Percentiles rank a stretch among this genome's conserved stretches.
These are phyloP conservation scores for Coilia nasus DNA, from an alignment of 2,797 vertebrate species.

Conservation along the genomic window DNA sequence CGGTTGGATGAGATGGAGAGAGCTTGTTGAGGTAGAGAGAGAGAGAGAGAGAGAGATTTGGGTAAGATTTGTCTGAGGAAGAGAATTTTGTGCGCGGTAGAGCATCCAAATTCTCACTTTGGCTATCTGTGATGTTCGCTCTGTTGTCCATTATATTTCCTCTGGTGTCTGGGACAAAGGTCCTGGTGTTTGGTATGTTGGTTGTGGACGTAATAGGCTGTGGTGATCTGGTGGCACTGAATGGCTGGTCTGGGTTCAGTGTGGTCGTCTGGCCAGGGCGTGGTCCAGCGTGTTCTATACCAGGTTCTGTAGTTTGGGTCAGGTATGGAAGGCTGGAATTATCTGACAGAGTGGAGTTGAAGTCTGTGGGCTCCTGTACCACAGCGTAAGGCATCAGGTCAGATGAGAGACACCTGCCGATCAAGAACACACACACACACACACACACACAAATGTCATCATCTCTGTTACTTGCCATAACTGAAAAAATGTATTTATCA, in stretches of 20 bases:
- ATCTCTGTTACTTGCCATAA: not conserved
- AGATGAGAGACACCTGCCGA: conserved; percentile 77
- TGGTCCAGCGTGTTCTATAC: not conserved
- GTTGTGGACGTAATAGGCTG: not conserved
- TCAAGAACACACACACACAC: not conserved
- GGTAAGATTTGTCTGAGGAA: too few relatives aligned
- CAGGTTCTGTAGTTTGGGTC: not conserved
- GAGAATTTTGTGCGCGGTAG: too few relatives aligned
- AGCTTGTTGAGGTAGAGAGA: not conserved
- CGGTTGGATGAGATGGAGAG: not conserved
- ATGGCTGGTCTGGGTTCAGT: not conserved
- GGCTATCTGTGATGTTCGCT: too few relatives aligned
- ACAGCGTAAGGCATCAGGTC: conserved; percentile 74
- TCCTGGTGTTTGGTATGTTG: not conserved
- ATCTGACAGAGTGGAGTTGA: conserved; percentile 53
- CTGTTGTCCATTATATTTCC: not conserved
- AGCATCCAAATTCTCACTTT: not conserved
- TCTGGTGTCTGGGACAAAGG: not conserved
- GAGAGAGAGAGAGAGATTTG: conserved; percentile 15
- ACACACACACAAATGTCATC: not conserved
- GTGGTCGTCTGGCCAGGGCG: not conserved
- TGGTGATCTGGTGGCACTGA: not conserved
- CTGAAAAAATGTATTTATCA: too few relatives aligned
- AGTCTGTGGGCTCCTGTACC: conserved; percentile 73
- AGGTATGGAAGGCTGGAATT: not conserved